phyloP scores from a whole-genome alignment of 1,140 invertebrate species.

The Chironomus striatipennis region DNA sequence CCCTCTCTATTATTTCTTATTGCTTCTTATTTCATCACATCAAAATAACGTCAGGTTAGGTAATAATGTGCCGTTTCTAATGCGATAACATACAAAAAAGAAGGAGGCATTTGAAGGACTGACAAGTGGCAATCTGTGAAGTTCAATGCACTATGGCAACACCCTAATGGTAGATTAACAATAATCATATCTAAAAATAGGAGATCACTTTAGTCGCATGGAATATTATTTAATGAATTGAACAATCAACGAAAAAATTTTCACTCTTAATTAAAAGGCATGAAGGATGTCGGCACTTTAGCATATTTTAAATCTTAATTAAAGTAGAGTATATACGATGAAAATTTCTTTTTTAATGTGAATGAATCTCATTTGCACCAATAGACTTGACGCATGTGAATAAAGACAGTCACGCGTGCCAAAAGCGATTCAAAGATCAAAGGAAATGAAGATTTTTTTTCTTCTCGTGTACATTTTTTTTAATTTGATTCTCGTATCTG shows the following conservation, averaged over 20 bases:
- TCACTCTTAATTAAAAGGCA: neutral
- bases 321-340: neutral
- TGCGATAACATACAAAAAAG: slow-evolving; percentile 1
- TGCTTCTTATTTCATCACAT: no score
- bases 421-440: slow-evolving; percentile 20
- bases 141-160: slow-evolving; percentile 16
- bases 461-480: neutral
- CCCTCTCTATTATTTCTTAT: neutral
- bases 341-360: neutral
- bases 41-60: no score
- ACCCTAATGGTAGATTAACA: slow-evolving; percentile 12
- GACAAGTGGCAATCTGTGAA: neutral
- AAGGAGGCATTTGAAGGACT: neutral
- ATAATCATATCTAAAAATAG: neutral
- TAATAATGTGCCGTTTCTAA: slow-evolving; percentile 16
- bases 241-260: neutral
- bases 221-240: neutral
- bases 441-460: neutral
- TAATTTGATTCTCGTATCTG: neutral
- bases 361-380: neutral
- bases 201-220: neutral
- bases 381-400: neutral
- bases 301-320: neutral
- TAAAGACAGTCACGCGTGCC: neutral
- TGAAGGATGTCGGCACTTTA: neutral